Evolutionary conservation across 2,113 vertebrate genomes (phyloP).

Genomic region (Notarius lentiginosus): DNA sequence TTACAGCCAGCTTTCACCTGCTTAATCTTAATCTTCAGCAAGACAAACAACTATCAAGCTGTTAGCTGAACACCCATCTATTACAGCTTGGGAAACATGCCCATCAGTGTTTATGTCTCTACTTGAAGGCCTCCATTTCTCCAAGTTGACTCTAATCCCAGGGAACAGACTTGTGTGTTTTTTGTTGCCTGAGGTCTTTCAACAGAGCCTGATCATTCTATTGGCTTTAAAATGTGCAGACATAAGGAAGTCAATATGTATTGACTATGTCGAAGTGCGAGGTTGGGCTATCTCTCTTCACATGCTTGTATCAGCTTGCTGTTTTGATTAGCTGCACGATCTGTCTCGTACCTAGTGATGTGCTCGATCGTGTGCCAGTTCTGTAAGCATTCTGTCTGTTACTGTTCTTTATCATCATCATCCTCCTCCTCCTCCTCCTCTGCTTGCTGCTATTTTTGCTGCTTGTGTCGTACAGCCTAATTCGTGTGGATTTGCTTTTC

Average conservation of each 20-base stretch:
- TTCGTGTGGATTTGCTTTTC: constrained; percentile 30
- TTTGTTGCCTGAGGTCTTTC: constrained; percentile 39
- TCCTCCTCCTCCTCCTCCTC: constrained; percentile 12
- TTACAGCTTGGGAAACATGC: constrained; percentile 24
- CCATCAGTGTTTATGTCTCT: constrained; percentile 12
- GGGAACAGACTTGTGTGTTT: background rate
- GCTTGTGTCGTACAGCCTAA: constrained; percentile 23
- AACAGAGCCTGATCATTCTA: constrained; percentile 13
- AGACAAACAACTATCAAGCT: constrained; percentile 16
- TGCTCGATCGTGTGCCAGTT: constrained; percentile 9
- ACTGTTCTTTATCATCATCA: constrained; percentile 30
- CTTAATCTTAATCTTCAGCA: background rate
- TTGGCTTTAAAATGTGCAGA: constrained; percentile 24
- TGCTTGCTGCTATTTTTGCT: constrained; percentile 49
- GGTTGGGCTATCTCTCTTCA: constrained; percentile 26
- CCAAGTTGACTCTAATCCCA: constrained; percentile 30
- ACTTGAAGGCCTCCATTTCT: constrained; percentile 10
- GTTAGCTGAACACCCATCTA: background rate
- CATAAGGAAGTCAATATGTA: constrained; percentile 27
- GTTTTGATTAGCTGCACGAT: constrained; percentile 34
- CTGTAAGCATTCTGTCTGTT: constrained; percentile 28
- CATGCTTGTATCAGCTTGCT: constrained; percentile 31
- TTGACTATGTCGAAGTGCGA: constrained; percentile 3
- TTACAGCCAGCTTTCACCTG: background rate
- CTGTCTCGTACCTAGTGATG: constrained; percentile 22